Evolutionary conservation across 2,113 vertebrate genomes (phyloP).

Genomic region (Oryzias celebensis): DNA sequence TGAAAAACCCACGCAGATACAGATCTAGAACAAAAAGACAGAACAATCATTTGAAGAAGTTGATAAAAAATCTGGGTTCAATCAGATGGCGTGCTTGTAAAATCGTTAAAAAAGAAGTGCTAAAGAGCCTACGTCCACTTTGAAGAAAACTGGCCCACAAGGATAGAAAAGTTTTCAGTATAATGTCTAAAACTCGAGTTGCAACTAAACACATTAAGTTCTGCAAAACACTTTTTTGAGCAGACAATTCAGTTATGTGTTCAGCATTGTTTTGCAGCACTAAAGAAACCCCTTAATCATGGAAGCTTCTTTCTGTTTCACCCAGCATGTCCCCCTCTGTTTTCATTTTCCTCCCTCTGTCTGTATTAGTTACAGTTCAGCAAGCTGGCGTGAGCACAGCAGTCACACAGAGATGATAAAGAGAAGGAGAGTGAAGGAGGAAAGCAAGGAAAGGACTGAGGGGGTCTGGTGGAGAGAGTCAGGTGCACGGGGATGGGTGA

Average conservation of each 20-base stretch:
- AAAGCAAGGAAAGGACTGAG: conserved; percentile 24
- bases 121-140: too few relatives aligned
- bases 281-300: too few relatives aligned
- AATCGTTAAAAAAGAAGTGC: too few relatives aligned
- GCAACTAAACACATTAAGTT: too few relatives aligned
- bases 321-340: conserved; percentile 20
- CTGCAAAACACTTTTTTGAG: too few relatives aligned
- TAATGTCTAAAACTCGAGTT: too few relatives aligned
- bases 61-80: background rate
- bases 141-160: too few relatives aligned
- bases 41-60: background rate
- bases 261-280: too few relatives aligned
- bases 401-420: conserved; percentile 59
- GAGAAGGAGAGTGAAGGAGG: conserved; percentile 36
- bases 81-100: background rate
- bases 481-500: conserved; percentile 49
- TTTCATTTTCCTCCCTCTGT: conserved; percentile 32
- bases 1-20: background rate
- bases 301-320: conserved; percentile 1
- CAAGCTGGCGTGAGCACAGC: conserved; percentile 63
- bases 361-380: conserved; percentile 69
- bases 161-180: too few relatives aligned
- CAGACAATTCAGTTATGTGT: too few relatives aligned
- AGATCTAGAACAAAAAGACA: background rate
- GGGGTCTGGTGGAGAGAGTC: conserved; percentile 29